These are phyloP conservation scores for Hestina assimilis DNA, from an alignment of 1,140 invertebrate genomes.

Conservation along the genomic window DNA sequence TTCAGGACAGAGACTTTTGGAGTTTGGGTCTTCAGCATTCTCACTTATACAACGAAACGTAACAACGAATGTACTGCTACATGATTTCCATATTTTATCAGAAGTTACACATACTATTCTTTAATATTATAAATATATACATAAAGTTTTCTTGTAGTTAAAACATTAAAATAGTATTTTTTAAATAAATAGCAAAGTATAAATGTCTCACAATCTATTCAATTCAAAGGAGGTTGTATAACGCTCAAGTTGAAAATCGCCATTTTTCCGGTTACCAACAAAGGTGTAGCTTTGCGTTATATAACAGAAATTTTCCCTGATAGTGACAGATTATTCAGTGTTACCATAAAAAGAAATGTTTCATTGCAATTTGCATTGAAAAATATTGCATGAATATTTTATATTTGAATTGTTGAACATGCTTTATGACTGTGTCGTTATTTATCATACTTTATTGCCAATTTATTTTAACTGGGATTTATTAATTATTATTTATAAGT, in stretches of 20 bases:
- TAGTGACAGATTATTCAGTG: constrained; percentile 29
- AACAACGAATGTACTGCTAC: too few species aligned
- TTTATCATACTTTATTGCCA: constrained; percentile 14
- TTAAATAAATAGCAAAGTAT: constrained; percentile 8
- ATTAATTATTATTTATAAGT: too few species aligned
- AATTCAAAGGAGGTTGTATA: constrained; percentile 31
- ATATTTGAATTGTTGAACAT: constrained; percentile 24
- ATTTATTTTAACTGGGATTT: constrained; percentile 3
- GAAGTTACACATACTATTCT: too few species aligned
- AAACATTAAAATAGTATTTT: background rate
- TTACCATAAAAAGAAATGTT: constrained; percentile 29
- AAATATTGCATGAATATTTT: constrained; percentile 29
- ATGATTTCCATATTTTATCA: too few species aligned
- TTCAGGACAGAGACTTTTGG: too few species aligned
- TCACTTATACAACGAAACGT: too few species aligned
- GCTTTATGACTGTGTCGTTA: constrained; percentile 12
- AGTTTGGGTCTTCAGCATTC: too few species aligned
- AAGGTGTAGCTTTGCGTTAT: constrained; percentile 28
- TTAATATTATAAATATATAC: too few species aligned
- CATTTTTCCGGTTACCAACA: constrained; percentile 34
- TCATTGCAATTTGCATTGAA: constrained; percentile 26
- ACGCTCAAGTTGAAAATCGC: constrained; percentile 32
- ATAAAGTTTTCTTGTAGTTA: background rate
- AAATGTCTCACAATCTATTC: constrained; percentile 24
- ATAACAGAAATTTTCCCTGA: constrained; percentile 26